Evolutionary conservation across 2,888 invertebrate genomes (phyloP), one percentile per base, ranked within the genome.

Genomic region (Pilophorus perplexus): DNA sequence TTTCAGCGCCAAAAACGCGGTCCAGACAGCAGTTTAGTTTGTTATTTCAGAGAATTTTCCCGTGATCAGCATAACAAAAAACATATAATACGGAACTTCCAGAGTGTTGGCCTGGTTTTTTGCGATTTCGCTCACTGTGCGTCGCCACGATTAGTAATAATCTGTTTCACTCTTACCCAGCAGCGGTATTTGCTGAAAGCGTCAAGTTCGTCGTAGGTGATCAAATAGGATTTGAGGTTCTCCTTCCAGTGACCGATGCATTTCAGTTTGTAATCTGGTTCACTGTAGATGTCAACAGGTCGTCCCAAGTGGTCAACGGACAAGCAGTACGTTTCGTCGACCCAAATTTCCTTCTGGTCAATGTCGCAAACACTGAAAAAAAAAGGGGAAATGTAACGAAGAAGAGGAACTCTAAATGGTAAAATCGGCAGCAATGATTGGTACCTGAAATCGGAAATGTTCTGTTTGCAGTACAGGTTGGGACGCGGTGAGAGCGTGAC

Each of bases 181-280:
- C 97, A 98, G 73, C 96, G 86, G 77, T 95, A 98, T 76, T 89
- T 92, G 2, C 94, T 94, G 74, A 93, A 89, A 0, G 97, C 93
- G 81, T 98, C 97, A 73, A 96, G 82, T 75, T 94, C 94, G 76
- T 98, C 97, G 77, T 90, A 95, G 0, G 97, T 98, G 65, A 98
- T 90, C 44, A 98, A 79, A 77, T 97, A 97, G 0, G 97, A 97
- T 76, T 91, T 93, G 37, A 97, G 83, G 81, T 98, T 97, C 77
- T 98, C 97, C 77, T 96, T 94, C 94, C 96, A 98, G 78, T 85
- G 97, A 0, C 96, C 97, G 73, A 98, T 93, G 76, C 98, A 98
- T 76, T 93, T 93, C 88, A 98, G 89, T 76, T 86, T 88, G 75
- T 95, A 94, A 82, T 98, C 97, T 1, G 96, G 93, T 76, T 93